Evolutionary conservation across 1,140 invertebrate species (phyloP).

Genomic region (Diorhabda carinulata): DNA sequence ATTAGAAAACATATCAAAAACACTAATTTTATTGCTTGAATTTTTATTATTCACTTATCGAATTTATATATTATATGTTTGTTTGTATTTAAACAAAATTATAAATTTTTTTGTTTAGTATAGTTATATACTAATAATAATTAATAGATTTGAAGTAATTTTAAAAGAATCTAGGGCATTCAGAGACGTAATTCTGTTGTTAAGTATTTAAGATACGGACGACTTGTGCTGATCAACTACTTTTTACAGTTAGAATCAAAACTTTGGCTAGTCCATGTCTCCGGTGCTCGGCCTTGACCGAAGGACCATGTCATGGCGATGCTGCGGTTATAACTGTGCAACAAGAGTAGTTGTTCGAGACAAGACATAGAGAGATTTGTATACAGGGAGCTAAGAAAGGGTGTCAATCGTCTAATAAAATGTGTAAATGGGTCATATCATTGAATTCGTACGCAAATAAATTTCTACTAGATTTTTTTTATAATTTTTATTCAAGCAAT

Average conservation of each 20-base stretch:
- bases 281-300: slow-evolving; percentile 38
- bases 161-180: slow-evolving; percentile 2
- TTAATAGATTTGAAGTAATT: no score
- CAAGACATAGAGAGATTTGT: not conserved
- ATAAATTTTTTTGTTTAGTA: no score
- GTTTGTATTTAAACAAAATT: no score
- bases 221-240: no score
- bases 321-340: slow-evolving; percentile 14
- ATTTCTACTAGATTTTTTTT: no score
- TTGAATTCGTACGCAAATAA: not conserved
- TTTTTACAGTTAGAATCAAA: not conserved
- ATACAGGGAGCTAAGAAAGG: not conserved
- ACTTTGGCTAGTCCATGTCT: slow-evolving; percentile 28
- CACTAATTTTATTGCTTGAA: no score
- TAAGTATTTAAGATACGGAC: not conserved
- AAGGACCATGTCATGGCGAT: slow-evolving; percentile 24
- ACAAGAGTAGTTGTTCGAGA: slow-evolving; percentile 8
- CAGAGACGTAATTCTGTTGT: not conserved
- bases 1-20: no score
- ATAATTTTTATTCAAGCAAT: no score
- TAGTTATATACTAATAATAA: no score
- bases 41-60: no score
- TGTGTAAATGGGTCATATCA: not conserved
- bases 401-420: not conserved
- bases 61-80: no score